Percentiles rank a stretch among this genome's conserved stretches.
Evolutionary conservation across 2,113 vertebrate genomes (phyloP).

Genomic region (Ictalurus punctatus): DNA sequence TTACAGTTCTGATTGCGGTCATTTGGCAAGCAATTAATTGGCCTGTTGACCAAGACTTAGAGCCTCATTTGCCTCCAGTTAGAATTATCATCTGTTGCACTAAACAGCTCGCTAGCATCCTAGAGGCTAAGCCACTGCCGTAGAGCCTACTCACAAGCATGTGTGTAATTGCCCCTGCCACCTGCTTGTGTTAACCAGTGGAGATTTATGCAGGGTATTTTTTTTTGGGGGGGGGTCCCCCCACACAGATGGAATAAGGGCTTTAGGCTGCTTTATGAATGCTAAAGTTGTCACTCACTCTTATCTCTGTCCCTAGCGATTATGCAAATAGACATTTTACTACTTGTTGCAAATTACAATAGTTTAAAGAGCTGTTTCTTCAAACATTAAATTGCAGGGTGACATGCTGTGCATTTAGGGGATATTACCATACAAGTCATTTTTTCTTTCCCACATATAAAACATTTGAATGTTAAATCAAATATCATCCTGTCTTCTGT

Average conservation of each 20-base stretch:
- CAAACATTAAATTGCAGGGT: constrained; percentile 17
- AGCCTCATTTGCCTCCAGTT: constrained; percentile 29
- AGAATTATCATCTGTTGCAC: constrained; percentile 37
- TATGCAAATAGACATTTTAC: constrained; percentile 42
- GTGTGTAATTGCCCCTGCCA: constrained; percentile 23
- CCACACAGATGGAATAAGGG: constrained; percentile 16
- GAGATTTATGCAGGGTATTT: constrained; percentile 35
- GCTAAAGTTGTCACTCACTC: constrained; percentile 43
- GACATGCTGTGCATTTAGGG: not conserved
- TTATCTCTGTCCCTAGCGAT: constrained; percentile 18
- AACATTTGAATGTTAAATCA: not conserved
- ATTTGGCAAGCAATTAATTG: constrained; percentile 41
- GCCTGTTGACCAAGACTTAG: constrained; percentile 26
- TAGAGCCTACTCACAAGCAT: not conserved
- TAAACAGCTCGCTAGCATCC: constrained; percentile 31
- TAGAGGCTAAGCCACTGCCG: constrained; percentile 7
- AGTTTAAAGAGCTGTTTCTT: constrained; percentile 28
- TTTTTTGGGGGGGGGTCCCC: not conserved
- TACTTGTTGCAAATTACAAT: constrained; percentile 30
- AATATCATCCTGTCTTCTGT: constrained; percentile 4
- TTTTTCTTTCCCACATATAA: not conserved
- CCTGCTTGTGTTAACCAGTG: constrained; percentile 35
- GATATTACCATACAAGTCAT: not conserved
- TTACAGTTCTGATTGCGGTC: constrained; percentile 22
- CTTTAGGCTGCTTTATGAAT: constrained; percentile 17